A percentile compares a stretch with the other conserved stretches of the same genome.
These are phyloP conservation scores for Diarsia brunnea DNA, from an alignment of 2,888 invertebrate species.

Conservation along the genomic window DNA sequence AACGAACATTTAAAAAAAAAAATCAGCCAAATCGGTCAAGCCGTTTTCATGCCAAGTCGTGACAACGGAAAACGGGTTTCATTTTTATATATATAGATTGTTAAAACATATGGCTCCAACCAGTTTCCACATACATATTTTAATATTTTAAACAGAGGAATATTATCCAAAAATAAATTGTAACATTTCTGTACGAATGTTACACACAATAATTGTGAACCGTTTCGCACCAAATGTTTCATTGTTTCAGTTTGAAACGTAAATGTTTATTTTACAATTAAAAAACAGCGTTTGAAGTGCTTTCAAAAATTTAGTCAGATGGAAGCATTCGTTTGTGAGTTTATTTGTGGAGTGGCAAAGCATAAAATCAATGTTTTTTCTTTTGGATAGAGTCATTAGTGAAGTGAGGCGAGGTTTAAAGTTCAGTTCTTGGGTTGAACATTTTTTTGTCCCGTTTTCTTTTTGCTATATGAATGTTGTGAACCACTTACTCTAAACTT, in stretches of 20 bases:
- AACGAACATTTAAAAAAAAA: too few species aligned
- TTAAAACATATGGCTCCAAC: slow-evolving; percentile 19
- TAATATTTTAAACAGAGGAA: slow-evolving; percentile 42
- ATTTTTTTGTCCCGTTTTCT: neutral
- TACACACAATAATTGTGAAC: slow-evolving; percentile 26
- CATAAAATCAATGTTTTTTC: slow-evolving; percentile 6
- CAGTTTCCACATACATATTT: slow-evolving; percentile 46
- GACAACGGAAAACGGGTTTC: too few species aligned
- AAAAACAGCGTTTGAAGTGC: slow-evolving; percentile 36
- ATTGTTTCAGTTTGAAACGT: slow-evolving; percentile 56
- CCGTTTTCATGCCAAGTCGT: too few species aligned
- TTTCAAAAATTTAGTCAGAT: slow-evolving; percentile 34
- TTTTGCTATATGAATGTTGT: neutral
- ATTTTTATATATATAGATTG: too few species aligned
- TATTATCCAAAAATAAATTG: slow-evolving; percentile 57
- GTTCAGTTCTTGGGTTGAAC: neutral
- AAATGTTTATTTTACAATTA: slow-evolving; percentile 52
- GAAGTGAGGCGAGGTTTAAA: neutral
- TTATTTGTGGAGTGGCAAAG: slow-evolving; percentile 20
- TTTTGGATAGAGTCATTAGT: neutral
- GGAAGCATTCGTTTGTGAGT: neutral
- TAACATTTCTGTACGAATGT: slow-evolving; percentile 35
- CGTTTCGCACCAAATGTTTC: slow-evolving; percentile 46
- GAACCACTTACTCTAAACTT: neutral
- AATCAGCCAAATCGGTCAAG: too few species aligned